Evolutionary conservation across 37 sponge, comb jelly and placozoan species (phyloP), one percentile per base, ranked within the genome.

Genomic region (Hormiphora californensis): DNA sequence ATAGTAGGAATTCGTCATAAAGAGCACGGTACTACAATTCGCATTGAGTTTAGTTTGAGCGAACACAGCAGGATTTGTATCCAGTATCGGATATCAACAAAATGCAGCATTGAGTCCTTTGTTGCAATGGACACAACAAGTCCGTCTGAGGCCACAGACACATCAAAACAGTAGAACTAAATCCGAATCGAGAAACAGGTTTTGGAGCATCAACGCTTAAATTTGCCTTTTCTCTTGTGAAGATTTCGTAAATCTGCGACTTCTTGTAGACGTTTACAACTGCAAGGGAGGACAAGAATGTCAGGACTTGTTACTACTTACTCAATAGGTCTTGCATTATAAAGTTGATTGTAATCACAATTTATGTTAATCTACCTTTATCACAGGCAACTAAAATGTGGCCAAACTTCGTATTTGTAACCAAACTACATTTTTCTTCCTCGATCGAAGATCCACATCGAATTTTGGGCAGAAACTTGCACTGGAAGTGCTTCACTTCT

Each of bases 391-490:
- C 46, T 5, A 73, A 11, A 46, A 73, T 19, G 25, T 73, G 81
- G 21, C 81, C 81, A 73, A 43, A 73, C 46, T 73, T 73, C 17
- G 81, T 73, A 25, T 43, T 43, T 5, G 36, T 19, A 32, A 73
- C n/a, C 4, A 73, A 46, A 27, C 43, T n/a, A 17, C 81, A 33
- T 3, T 46, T 27, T 17, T 73, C 81, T n/a, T 43, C 2, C 1
- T 73, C 81, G 40, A 46, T 73, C 7, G 19, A 19, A 43, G 3
- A 22, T n/a, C 81, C 23, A n/a, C 40, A 5, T n/a, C 27, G 19
- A 9, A 73, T 73, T 73, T 73, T 73, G 17, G 81, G 81, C 25
- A 73, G 46, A 30, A 73, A 73, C 81, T 73, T 73, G 81, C 35
- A 73, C 23, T 33, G 36, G 23, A 73, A 73, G 35, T 73, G 81